Evolutionary conservation across 2,113 vertebrate species (phyloP).

Genomic region (Rafetus swinhoei): DNA sequence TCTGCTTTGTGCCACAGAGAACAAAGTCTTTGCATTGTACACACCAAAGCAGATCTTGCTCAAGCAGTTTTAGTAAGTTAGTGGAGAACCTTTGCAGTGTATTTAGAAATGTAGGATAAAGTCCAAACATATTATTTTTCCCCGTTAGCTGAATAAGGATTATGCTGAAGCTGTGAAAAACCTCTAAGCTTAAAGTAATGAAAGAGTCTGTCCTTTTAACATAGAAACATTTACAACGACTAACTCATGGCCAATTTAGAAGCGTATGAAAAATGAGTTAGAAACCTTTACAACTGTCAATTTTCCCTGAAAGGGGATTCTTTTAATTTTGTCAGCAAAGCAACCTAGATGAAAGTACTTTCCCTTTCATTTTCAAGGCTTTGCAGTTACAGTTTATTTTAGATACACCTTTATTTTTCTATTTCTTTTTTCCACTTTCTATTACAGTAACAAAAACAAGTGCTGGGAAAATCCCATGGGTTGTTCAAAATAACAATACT

Average conservation of each 20-base stretch:
- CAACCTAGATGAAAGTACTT: background rate
- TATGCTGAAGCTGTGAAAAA: slow-evolving; percentile 28
- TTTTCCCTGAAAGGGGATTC: slow-evolving; percentile 5
- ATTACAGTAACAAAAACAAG: background rate
- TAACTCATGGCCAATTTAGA: background rate
- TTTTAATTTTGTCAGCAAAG: background rate
- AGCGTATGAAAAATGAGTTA: background rate
- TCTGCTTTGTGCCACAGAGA: slow-evolving; percentile 58
- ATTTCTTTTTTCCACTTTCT: background rate
- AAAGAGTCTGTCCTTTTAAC: background rate
- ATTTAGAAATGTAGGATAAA: slow-evolving; percentile 62
- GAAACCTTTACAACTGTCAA: background rate
- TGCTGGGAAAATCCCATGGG: background rate
- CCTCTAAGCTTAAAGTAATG: background rate
- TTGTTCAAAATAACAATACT: slow-evolving; percentile 4
- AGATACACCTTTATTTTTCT: background rate
- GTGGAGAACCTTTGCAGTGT: slow-evolving; percentile 33
- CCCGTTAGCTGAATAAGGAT: slow-evolving; percentile 28
- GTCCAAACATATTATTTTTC: slow-evolving; percentile 28
- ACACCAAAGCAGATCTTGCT: slow-evolving; percentile 62
- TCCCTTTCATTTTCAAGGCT: background rate
- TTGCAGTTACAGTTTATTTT: background rate
- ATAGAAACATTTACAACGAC: background rate
- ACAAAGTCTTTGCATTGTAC: slow-evolving; percentile 60
- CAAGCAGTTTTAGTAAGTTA: slow-evolving; percentile 41